Evolutionary conservation across 2,888 invertebrate genomes (phyloP).

Genomic region (Pterostichus niger): DNA sequence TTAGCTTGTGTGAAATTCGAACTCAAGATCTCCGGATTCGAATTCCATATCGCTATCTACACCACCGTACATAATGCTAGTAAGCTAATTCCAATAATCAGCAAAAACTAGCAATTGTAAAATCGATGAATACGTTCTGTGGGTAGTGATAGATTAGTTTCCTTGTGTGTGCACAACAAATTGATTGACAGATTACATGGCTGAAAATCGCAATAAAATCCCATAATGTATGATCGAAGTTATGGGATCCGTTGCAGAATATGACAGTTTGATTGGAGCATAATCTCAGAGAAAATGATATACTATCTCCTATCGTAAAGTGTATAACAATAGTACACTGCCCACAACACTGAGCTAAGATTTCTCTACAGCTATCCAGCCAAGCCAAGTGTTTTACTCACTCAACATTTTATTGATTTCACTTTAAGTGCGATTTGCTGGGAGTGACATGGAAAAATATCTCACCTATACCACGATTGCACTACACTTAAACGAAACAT

Average conservation of each 20-base stretch:
- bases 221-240: conserved; percentile 56
- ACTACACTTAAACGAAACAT: background rate
- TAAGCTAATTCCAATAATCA: too few relatives aligned
- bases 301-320: conserved; percentile 62
- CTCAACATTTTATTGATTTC: conserved; percentile 62
- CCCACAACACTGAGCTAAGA: conserved; percentile 49
- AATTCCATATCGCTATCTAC: too few relatives aligned
- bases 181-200: conserved; percentile 58
- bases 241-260: conserved; percentile 59
- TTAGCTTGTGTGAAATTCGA: too few relatives aligned
- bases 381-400: conserved; percentile 36
- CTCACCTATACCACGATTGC: background rate
- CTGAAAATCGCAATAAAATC: conserved; percentile 61
- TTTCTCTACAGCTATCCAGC: conserved; percentile 53
- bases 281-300: conserved; percentile 65
- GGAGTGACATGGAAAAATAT: conserved; percentile 48
- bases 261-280: conserved; percentile 65
- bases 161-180: conserved; percentile 33
- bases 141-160: conserved; percentile 19
- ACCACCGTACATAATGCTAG: too few relatives aligned
- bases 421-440: conserved; percentile 52
- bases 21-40: too few relatives aligned
- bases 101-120: too few relatives aligned
- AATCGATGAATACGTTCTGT: conserved; percentile 4
- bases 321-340: conserved; percentile 60